Percentiles rank a stretch among this genome's conserved stretches.
Conservation (phyloP, 92 coral and sea anemone species). For the Chrysogorgia sp. region DNA sequence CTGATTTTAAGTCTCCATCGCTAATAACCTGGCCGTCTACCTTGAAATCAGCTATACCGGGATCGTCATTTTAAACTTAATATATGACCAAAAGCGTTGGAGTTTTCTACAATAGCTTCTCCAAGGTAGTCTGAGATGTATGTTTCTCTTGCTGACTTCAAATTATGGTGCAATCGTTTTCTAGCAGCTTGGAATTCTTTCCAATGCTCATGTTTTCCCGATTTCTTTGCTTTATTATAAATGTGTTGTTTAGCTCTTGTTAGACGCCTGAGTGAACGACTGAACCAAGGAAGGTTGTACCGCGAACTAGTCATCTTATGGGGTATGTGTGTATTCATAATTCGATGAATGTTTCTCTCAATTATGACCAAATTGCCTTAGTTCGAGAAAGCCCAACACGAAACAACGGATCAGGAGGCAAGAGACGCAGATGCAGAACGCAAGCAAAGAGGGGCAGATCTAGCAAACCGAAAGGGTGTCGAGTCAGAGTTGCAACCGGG, state of each 20-base stretch:
- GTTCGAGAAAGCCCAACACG: no score
- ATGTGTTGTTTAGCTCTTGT: slow-evolving; percentile 30
- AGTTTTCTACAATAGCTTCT: slow-evolving; percentile 45
- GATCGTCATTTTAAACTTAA: slow-evolving; percentile 47
- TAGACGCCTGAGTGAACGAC: slow-evolving; percentile 33
- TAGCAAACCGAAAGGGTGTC: no score
- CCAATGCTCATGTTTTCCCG: slow-evolving; percentile 40
- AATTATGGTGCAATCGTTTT: slow-evolving; percentile 42
- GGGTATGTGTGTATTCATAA: slow-evolving; percentile 34
- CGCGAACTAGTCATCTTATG: slow-evolving; percentile 33
- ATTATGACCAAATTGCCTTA: no score
- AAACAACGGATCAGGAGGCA: no score
- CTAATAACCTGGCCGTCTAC: slow-evolving; percentile 33
- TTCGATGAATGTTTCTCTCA: not conserved
- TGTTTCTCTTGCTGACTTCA: slow-evolving; percentile 47
- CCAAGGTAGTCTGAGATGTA: slow-evolving; percentile 55
- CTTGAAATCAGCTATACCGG: slow-evolving; percentile 52
- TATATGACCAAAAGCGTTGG: slow-evolving; percentile 25
- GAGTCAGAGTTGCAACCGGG: no score
- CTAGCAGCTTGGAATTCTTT: slow-evolving; percentile 21
- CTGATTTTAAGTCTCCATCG: slow-evolving; percentile 24
- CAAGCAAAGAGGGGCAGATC: no score
- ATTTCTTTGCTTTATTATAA: slow-evolving; percentile 35
- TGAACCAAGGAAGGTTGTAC: slow-evolving; percentile 34
- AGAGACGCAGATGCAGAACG: no score